phyloP scores from a whole-genome alignment of 2,113 vertebrate genomes.

The Ornithorhynchus anatinus region DNA sequence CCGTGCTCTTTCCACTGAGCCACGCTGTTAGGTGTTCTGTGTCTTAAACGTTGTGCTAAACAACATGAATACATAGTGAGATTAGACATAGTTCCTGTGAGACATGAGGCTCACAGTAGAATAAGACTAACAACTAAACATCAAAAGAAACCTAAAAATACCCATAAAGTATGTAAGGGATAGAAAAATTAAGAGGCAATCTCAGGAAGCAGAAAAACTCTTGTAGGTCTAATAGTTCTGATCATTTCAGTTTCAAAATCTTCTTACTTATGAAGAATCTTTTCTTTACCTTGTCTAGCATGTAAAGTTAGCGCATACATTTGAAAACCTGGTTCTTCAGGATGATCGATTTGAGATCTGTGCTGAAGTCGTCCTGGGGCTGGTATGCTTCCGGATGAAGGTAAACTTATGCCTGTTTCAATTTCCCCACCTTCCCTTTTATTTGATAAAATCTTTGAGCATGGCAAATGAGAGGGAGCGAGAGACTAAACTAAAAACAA shows the following conservation, averaged over 20 bases:
- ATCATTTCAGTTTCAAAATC: neutral
- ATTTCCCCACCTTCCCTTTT: neutral
- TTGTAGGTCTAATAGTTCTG: neutral
- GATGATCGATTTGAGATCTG: slow-evolving; percentile 92
- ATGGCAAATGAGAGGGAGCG: fast-evolving
- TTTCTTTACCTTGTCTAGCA: slow-evolving; percentile 74
- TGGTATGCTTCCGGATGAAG: slow-evolving; percentile 98
- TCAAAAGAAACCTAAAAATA: no score
- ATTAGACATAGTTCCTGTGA: no score
- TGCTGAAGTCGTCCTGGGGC: slow-evolving; percentile 85
- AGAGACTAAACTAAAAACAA: no score
- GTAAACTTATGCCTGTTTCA: slow-evolving; percentile 58
- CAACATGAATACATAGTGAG: no score
- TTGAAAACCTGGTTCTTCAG: slow-evolving; percentile 82
- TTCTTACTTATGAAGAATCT: no score
- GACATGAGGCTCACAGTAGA: no score
- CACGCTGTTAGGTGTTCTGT: no score
- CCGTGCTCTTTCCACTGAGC: no score
- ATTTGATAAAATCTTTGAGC: neutral
- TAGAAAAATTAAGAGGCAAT: no score
- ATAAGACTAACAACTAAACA: no score
- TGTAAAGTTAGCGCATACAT: slow-evolving; percentile 84
- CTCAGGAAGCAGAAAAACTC: neutral
- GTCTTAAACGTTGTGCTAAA: no score
- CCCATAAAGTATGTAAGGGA: no score